A percentile compares a stretch with the other conserved stretches of the same genome.
Conservation (phyloP, 2,888 invertebrate species). For the Latrodectus elegans region DNA sequence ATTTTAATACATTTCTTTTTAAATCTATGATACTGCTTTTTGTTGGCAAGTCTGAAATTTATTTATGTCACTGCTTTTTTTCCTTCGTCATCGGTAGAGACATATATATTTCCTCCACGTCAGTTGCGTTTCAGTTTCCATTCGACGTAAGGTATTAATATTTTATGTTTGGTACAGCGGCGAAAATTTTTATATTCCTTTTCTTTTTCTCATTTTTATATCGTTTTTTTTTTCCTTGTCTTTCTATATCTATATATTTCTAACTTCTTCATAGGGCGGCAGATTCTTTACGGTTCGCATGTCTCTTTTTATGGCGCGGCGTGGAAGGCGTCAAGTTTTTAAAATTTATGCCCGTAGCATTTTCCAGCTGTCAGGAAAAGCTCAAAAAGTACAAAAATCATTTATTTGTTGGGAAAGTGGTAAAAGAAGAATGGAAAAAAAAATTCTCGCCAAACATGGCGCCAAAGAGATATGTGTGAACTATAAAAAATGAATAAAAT, state of each 20-base stretch:
- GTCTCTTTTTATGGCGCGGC: conserved; percentile 41
- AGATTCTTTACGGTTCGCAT: conserved; percentile 31
- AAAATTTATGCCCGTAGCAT: conserved; percentile 51
- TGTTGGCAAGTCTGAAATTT: neutral
- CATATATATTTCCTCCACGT: conserved; percentile 49
- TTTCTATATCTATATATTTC: conserved; percentile 4
- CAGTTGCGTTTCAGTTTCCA: conserved; percentile 37
- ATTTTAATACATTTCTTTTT: neutral
- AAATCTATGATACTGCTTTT: neutral
- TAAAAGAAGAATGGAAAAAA: neutral
- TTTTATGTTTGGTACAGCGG: conserved; percentile 48
- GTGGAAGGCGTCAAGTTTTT: conserved; percentile 48
- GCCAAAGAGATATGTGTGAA: neutral
- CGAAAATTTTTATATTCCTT: conserved; percentile 13
- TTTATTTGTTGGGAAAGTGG: conserved; percentile 32
- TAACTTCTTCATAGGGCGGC: conserved; percentile 26
- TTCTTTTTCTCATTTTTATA: neutral
- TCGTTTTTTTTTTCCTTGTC: conserved; percentile 9
- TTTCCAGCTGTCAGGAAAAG: conserved; percentile 52
- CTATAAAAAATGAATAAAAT: neutral
- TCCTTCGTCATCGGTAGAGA: neutral
- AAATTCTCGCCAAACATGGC: neutral
- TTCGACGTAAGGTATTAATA: conserved; percentile 33
- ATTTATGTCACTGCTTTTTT: neutral
- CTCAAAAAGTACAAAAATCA: conserved; percentile 31